A percentile compares a stretch with the other conserved stretches of the same genome.
Evolutionary conservation across 30 jellyfish, hydroid and myxozoan genomes (phyloP).

Genomic region (Aurelia sp.): DNA sequence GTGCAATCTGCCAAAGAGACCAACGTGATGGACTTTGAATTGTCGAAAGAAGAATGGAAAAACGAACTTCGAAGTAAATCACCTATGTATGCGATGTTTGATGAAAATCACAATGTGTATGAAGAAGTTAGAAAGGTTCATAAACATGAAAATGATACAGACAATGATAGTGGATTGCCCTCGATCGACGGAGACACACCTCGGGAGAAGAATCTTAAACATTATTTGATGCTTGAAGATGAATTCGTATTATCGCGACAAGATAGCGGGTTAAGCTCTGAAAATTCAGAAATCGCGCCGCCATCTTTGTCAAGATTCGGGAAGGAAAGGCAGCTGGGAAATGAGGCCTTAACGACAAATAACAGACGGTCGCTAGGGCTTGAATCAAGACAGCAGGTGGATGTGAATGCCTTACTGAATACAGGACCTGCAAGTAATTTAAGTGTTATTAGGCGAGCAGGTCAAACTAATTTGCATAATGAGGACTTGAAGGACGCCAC

Average conservation of each 20-base stretch:
- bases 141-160: conserved; percentile 39
- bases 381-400: conserved; percentile 40
- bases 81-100: conserved; percentile 41
- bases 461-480: not conserved
- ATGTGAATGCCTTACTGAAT: not conserved
- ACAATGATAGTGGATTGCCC: conserved; percentile 69
- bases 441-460: not conserved
- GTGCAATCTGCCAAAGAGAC: too few species aligned
- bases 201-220: conserved; percentile 12
- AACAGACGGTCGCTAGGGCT: conserved; percentile 62
- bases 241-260: conserved; percentile 15
- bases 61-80: conserved; percentile 59
- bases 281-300: conserved; percentile 43
- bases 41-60: conserved; percentile 45
- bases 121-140: conserved; percentile 27
- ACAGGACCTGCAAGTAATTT: conserved; percentile 13
- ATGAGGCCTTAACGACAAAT: conserved; percentile 41
- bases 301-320: conserved; percentile 16
- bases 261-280: conserved; percentile 68
- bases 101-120: conserved; percentile 19
- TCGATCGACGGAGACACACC: conserved; percentile 73
- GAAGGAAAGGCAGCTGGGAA: conserved; percentile 11
- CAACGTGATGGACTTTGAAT: conserved; percentile 26
- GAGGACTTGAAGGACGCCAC: not conserved
- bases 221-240: conserved; percentile 4